Base-by-base conservation (phyloP, 2,797 vertebrate species). In the Manis pentadactyla region DNA sequence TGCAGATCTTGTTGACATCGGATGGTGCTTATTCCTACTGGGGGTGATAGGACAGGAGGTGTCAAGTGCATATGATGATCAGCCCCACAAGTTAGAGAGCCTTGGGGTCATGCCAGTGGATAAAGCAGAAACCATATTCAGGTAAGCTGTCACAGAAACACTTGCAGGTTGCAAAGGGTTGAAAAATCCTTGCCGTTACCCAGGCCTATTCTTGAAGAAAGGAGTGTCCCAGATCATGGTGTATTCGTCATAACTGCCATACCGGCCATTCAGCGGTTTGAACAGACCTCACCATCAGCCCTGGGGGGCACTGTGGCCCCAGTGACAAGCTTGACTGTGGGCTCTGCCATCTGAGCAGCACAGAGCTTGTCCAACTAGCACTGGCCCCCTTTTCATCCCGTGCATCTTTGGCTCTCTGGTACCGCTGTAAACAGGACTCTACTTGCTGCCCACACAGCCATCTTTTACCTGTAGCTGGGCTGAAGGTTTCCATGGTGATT, bases 401-500 rank as follows among this genome's bases (percentile, higher is more conserved):
- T 73, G 6, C 69, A 39, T 69, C 61, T 90, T 63, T 63, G 53
- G 59, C 57, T 90, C 29, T 87, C 75, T 49, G 27, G 53, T 37
- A 21, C 59, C 29, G 8, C n/a, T 42, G 9, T 55, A 63, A 89
- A 93, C 39, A 90, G 61, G 34, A 68, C 49, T 92, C 53, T 84
- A 37, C 31, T 55, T 77, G 51, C 51, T 73, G 57, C 75, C 77
- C 66, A 95, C 66, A 46, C 4, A 25, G 14, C 77, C 68, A 34
- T 94, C 95, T 93, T 94, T 87, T 85, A 87, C 75, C 53, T 51
- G 7, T 74, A 86, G 73, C 81, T 92, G 51, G 19, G 46, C 23
- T 92, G 81, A 90, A 31, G 49, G 81, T 98, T 97, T 90, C 96
- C 90, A 96, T 94, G 84, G 92, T 39, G 86, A 95, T 81, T 84